Evolutionary conservation across 1,140 invertebrate genomes (phyloP).

Genomic region (Mactra quadrangularis): DNA sequence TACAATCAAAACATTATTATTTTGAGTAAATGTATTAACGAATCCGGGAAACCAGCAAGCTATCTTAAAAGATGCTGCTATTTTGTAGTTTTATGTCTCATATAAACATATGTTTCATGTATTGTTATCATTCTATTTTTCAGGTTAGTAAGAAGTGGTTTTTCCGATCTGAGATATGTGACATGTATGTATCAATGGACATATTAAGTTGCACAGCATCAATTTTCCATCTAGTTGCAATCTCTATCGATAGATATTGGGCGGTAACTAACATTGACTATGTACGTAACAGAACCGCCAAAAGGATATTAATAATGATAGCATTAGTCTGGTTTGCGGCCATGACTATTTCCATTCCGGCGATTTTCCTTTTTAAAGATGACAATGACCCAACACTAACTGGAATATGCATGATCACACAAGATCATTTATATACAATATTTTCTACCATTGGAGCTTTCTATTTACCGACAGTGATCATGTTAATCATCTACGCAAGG

Average conservation of each 20-base stretch:
- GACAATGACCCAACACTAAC: constrained; percentile 72
- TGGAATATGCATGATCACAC: constrained; percentile 80
- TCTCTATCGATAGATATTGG: constrained; percentile 98
- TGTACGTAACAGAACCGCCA: constrained; percentile 93
- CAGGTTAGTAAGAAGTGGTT: constrained; percentile 88
- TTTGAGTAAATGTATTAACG: too few species aligned
- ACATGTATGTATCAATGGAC: constrained; percentile 96
- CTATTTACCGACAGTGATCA: constrained; percentile 82
- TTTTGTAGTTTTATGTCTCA: too few species aligned
- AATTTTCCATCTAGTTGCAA: constrained; percentile 96
- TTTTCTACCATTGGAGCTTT: constrained; percentile 83
- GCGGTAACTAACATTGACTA: constrained; percentile 98
- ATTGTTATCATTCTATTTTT: too few species aligned
- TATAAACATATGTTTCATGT: too few species aligned
- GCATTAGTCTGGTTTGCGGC: constrained; percentile 93
- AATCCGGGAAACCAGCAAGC: too few species aligned
- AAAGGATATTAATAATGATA: constrained; percentile 94
- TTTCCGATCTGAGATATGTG: constrained; percentile 93
- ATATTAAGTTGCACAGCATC: constrained; percentile 97
- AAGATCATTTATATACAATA: constrained; percentile 81
- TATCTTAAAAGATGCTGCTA: too few species aligned
- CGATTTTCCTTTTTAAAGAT: constrained; percentile 87
- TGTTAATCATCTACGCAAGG: constrained; percentile 82
- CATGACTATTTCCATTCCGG: constrained; percentile 94
- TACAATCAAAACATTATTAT: too few species aligned